Conservation (phyloP, 2,888 invertebrate species). For the Hyppa rectilinea region DNA sequence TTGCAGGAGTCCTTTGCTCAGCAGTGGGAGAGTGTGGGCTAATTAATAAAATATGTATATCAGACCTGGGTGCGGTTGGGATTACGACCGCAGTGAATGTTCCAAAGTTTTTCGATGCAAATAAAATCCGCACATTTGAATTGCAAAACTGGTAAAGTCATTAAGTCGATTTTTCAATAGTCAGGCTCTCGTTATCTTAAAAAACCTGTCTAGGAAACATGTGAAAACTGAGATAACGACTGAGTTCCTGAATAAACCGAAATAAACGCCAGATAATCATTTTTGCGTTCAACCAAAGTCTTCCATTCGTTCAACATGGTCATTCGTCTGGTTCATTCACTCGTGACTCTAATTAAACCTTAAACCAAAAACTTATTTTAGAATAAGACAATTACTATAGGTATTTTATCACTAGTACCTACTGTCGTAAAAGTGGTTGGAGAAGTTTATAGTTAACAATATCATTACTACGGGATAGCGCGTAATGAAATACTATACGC, state of each 20-base stretch:
- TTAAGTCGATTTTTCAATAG: neutral
- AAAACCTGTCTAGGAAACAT: neutral
- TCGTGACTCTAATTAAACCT: neutral
- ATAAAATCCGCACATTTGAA: no score
- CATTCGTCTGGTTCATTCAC: no score
- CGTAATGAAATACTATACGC: slow-evolving; percentile 65
- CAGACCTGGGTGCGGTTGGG: neutral
- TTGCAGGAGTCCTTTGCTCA: no score
- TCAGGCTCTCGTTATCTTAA: neutral
- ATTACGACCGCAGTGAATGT: neutral
- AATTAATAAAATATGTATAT: neutral
- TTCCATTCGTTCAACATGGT: no score
- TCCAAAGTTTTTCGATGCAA: neutral
- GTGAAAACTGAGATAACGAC: neutral
- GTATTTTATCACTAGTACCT: slow-evolving; percentile 31
- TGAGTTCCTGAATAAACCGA: neutral
- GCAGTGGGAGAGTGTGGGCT: no score
- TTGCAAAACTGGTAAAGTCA: no score
- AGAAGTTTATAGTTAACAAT: slow-evolving; percentile 62
- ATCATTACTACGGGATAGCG: slow-evolving; percentile 57
- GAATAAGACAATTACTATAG: slow-evolving; percentile 16
- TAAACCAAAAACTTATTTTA: slow-evolving; percentile 1
- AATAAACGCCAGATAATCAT: neutral
- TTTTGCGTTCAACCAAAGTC: no score
- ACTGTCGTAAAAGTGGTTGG: slow-evolving; percentile 27